Conservation (phyloP, 2,888 invertebrate genomes). For the Meiosimyza decipiens region DNA sequence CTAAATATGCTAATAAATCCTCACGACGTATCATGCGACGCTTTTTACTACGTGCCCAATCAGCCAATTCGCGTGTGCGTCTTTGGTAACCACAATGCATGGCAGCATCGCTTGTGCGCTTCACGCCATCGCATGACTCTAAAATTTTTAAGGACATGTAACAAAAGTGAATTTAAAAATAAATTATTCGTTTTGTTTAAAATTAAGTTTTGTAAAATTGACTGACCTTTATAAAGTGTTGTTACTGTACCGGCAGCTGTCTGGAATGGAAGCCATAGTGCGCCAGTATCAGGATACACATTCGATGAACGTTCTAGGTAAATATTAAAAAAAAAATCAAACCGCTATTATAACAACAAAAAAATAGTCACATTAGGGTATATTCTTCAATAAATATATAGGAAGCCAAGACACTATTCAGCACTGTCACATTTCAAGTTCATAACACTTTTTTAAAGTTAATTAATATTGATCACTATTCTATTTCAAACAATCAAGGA, state of each 20-base stretch:
- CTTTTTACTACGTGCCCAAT: slow-evolving; percentile 80
- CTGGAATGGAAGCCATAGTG: slow-evolving; percentile 82
- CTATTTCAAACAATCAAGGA: too few relatives aligned
- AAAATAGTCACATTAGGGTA: too few relatives aligned
- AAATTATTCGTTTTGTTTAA: slow-evolving; percentile 12
- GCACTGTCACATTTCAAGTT: too few relatives aligned
- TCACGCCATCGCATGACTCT: slow-evolving; percentile 80
- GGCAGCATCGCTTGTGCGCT: slow-evolving; percentile 76
- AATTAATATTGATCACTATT: too few relatives aligned
- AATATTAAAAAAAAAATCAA: too few relatives aligned
- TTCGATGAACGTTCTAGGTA: slow-evolving; percentile 71
- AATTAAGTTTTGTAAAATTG: not conserved
- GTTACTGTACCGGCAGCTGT: slow-evolving; percentile 83
- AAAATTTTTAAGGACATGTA: not conserved
- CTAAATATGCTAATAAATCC: slow-evolving; percentile 80
- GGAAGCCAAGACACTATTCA: too few relatives aligned
- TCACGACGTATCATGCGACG: slow-evolving; percentile 78
- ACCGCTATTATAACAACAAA: too few relatives aligned
- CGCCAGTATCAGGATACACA: slow-evolving; percentile 70
- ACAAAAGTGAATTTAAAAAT: not conserved
- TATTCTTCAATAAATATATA: too few relatives aligned
- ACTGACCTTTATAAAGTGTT: slow-evolving; percentile 78
- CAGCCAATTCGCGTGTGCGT: slow-evolving; percentile 78
- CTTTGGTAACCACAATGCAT: slow-evolving; percentile 79
- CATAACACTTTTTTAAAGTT: too few relatives aligned